These are phyloP conservation scores for Ectropis grisescens DNA, from an alignment of 1,140 invertebrate species.

Conservation along the genomic window DNA sequence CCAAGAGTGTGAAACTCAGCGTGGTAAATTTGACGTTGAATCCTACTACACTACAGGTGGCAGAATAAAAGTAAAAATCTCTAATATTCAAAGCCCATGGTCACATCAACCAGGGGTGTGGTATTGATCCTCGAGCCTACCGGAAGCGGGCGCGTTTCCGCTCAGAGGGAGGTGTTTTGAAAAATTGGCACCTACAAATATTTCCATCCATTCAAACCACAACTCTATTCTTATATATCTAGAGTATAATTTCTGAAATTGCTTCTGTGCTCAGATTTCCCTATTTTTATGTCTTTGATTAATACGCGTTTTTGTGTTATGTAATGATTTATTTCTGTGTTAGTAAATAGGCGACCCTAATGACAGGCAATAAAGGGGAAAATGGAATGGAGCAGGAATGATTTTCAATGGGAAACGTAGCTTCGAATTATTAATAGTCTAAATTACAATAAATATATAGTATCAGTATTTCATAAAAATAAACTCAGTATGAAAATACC, in stretches of 20 bases:
- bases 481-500: too few relatives aligned
- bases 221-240: conserved; percentile 20
- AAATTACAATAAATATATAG: too few relatives aligned
- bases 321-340: conserved; percentile 9
- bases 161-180: conserved; percentile 56
- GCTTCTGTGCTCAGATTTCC: conserved; percentile 17
- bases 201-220: conserved; percentile 31
- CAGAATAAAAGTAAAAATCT: too few relatives aligned
- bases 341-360: too few relatives aligned
- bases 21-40: too few relatives aligned
- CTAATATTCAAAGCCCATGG: conserved; percentile 17
- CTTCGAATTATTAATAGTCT: too few relatives aligned
- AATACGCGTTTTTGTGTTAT: background rate
- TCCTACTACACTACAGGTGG: too few relatives aligned
- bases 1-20: too few relatives aligned
- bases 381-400: too few relatives aligned
- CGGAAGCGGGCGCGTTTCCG: conserved; percentile 49
- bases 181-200: conserved; percentile 60
- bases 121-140: conserved; percentile 59
- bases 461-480: too few relatives aligned
- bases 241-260: conserved; percentile 4
- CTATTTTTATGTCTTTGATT: conserved; percentile 11
- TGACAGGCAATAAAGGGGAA: too few relatives aligned
- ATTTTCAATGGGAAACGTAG: too few relatives aligned
- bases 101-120: conserved; percentile 40